Conservation (phyloP, 2,888 invertebrate species). For the Amphipyra berbera region DNA sequence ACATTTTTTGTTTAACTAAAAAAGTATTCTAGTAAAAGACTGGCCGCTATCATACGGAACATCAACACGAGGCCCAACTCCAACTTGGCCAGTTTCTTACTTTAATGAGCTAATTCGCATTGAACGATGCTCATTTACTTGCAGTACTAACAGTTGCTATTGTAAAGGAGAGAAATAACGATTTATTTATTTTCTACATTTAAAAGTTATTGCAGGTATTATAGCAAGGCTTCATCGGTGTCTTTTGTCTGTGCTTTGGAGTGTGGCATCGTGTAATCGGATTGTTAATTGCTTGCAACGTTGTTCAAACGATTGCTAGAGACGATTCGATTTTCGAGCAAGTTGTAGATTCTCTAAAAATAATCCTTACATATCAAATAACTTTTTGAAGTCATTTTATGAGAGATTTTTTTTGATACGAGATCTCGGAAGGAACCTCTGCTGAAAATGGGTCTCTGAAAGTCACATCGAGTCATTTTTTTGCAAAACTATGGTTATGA, state of each 20-base stretch:
- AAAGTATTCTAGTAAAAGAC: not conserved
- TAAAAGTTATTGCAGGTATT: slow-evolving; percentile 6
- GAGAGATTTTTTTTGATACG: too few species aligned
- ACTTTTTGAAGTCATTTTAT: too few species aligned
- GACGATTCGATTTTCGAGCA: not conserved
- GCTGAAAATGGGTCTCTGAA: too few species aligned
- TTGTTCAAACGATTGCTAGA: not conserved
- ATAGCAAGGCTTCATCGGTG: not conserved
- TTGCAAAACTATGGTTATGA: too few species aligned
- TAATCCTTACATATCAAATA: too few species aligned
- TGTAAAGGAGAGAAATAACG: slow-evolving; percentile 14
- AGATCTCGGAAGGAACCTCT: too few species aligned
- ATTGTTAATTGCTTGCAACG: not conserved
- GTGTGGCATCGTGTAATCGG: slow-evolving; percentile 7
- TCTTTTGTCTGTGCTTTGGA: slow-evolving; percentile 8
- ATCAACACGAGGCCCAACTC: not conserved
- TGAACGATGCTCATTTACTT: slow-evolving; percentile 29
- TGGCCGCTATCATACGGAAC: slow-evolving; percentile 8
- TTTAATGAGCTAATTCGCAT: slow-evolving; percentile 39
- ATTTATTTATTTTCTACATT: slow-evolving; percentile 23
- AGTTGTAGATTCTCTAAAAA: too few species aligned
- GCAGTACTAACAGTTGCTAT: slow-evolving; percentile 17
- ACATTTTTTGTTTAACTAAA: too few species aligned
- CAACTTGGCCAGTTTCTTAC: slow-evolving; percentile 15
- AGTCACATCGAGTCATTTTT: too few species aligned